Evolutionary conservation across 1,140 invertebrate genomes (phyloP).

Genomic region (Meloidogyne hapla): DNA sequence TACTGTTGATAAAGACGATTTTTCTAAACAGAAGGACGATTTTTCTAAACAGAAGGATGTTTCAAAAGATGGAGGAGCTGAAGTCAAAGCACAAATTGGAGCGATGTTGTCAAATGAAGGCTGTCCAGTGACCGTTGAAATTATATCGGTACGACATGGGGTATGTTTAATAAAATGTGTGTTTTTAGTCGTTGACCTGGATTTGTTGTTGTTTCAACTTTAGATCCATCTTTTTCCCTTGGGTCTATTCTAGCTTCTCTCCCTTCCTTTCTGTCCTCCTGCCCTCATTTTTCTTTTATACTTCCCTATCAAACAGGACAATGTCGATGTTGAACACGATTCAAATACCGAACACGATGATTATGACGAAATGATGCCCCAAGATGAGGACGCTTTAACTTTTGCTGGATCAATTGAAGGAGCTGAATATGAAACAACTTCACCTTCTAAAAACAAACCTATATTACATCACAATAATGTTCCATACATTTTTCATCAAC

Average conservation of each 20-base stretch:
- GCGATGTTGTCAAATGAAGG: background rate
- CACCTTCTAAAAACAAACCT: background rate
- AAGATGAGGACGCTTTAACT: background rate
- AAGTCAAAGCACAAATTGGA: background rate
- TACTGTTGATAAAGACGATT: background rate
- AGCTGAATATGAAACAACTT: background rate
- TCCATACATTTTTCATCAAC: background rate
- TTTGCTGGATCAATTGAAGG: background rate
- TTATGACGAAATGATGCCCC: background rate
- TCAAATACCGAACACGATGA: background rate
- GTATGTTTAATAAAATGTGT: background rate
- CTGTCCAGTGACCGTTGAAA: background rate
- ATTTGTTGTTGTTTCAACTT: no score
- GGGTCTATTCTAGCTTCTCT: no score
- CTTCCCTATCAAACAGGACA: background rate
- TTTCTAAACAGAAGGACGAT: background rate
- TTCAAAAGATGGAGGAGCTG: background rate
- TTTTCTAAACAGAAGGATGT: background rate
- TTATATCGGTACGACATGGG: constrained; percentile 2
- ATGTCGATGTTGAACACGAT: background rate
- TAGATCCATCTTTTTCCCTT: no score
- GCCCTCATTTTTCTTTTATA: no score
- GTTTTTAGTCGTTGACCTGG: no score
- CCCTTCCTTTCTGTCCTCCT: no score
- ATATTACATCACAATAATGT: background rate